A percentile compares a stretch with the other conserved stretches of the same genome.
phyloP scores from a whole-genome alignment of 2,113 vertebrate genomes.

The Murina feae region DNA sequence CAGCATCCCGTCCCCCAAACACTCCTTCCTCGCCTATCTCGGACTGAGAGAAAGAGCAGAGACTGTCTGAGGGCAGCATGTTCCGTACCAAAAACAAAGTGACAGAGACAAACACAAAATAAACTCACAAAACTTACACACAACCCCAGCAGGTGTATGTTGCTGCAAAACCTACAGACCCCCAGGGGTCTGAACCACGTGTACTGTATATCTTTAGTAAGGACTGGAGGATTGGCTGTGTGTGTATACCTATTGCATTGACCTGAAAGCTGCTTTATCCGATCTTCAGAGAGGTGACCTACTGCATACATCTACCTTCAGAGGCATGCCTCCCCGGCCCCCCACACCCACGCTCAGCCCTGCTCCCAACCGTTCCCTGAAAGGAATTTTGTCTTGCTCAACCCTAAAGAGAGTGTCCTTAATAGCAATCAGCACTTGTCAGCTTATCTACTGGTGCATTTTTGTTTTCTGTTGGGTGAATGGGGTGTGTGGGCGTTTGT shows the following conservation, averaged over 20 bases:
- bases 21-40: conserved; percentile 98
- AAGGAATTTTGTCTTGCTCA: conserved; percentile 80
- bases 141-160: conserved; percentile 82
- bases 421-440: conserved; percentile 82
- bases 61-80: conserved; percentile 88
- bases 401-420: conserved; percentile 82
- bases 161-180: conserved; percentile 82
- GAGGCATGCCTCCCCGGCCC: conserved; percentile 77
- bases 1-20: conserved; percentile 90
- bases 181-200: conserved; percentile 73
- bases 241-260: conserved; percentile 92
- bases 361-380: conserved; percentile 68
- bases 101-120: conserved; percentile 32
- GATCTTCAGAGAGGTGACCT: conserved; percentile 83
- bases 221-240: conserved; percentile 85
- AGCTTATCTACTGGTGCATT: conserved; percentile 71
- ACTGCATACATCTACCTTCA: conserved; percentile 81
- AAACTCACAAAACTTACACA: conserved; percentile 54
- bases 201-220: conserved; percentile 84
- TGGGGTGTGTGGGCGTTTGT: conserved; percentile 39
- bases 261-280: conserved; percentile 96
- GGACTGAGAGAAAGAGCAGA: conserved; percentile 95
- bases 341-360: conserved; percentile 41
- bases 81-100: conserved; percentile 82
- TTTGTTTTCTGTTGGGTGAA: conserved; percentile 73